Evolutionary conservation across 2,113 vertebrate genomes (phyloP).

Genomic region (Ardeotis arabs): DNA sequence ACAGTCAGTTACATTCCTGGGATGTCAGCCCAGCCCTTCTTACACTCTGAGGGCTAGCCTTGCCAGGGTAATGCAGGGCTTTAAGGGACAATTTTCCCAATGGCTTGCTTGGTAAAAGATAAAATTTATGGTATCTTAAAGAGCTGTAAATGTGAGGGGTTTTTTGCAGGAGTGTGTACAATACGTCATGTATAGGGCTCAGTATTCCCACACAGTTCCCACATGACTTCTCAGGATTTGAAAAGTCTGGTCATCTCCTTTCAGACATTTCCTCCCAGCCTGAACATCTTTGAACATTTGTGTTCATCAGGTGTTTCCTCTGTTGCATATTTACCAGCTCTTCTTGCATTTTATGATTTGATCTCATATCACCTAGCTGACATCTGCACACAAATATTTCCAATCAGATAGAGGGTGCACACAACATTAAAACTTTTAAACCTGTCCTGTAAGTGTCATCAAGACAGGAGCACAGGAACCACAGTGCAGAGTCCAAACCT

Average conservation of each 20-base stretch:
- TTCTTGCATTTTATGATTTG: slow-evolving; percentile 53
- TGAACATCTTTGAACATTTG: slow-evolving; percentile 40
- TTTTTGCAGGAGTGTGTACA: slow-evolving; percentile 56
- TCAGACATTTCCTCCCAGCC: slow-evolving; percentile 49
- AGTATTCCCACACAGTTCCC: slow-evolving; percentile 47
- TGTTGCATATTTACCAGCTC: slow-evolving; percentile 59
- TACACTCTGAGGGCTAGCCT: slow-evolving; percentile 51
- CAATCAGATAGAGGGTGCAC: slow-evolving; percentile 68
- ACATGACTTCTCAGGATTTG: slow-evolving; percentile 24
- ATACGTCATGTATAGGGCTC: slow-evolving; percentile 55
- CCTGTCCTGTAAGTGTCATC: slow-evolving; percentile 79
- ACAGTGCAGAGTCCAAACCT: slow-evolving; percentile 83
- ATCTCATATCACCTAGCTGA: slow-evolving; percentile 54
- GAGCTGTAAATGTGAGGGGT: slow-evolving; percentile 61
- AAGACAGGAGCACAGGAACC: slow-evolving; percentile 82
- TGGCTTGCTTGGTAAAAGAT: slow-evolving; percentile 60
- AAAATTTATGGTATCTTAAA: slow-evolving; percentile 41
- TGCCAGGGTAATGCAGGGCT: slow-evolving; percentile 53
- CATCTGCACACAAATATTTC: slow-evolving; percentile 59
- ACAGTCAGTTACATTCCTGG: slow-evolving; percentile 74
- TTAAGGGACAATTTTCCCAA: slow-evolving; percentile 49
- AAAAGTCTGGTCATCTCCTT: slow-evolving; percentile 67
- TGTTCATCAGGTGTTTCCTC: slow-evolving; percentile 40
- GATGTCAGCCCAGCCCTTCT: slow-evolving; percentile 60
- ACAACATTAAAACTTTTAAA: slow-evolving; percentile 76